Conservation (phyloP, 1,140 invertebrate species). For the Agrypnia vestita region DNA sequence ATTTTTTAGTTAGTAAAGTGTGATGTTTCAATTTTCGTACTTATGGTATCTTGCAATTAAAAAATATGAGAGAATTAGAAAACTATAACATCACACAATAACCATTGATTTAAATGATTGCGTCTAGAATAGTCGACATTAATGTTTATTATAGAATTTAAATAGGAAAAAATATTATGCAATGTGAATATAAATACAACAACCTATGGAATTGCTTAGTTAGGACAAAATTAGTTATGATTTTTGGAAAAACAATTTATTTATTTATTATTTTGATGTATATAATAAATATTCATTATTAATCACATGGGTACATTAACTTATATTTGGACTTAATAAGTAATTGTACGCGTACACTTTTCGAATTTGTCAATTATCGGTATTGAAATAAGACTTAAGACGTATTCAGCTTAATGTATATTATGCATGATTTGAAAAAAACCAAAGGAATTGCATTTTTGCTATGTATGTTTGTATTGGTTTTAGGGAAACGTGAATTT, state of each 20-base stretch:
- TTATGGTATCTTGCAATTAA: neutral
- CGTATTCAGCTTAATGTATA: neutral
- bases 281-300: slow-evolving; percentile 1
- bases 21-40: neutral
- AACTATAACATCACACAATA: neutral
- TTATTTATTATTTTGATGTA: neutral
- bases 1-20: neutral
- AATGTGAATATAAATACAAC: slow-evolving; percentile 19
- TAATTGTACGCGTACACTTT: slow-evolving; percentile 18
- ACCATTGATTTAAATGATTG: neutral
- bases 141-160: neutral
- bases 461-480: neutral
- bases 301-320: slow-evolving; percentile 12
- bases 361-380: slow-evolving; percentile 39
- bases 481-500: neutral
- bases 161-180: slow-evolving; percentile 16
- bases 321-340: neutral
- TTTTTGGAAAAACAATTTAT: neutral
- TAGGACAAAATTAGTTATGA: neutral
- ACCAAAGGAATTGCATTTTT: slow-evolving; percentile 2
- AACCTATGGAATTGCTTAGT: slow-evolving; percentile 40
- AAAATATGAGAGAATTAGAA: neutral
- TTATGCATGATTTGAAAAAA: neutral
- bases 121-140: neutral
- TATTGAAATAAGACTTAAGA: slow-evolving; percentile 38